Evolutionary conservation across 2,797 vertebrate genomes (phyloP).

Genomic region (Nyctalus aviator): DNA sequence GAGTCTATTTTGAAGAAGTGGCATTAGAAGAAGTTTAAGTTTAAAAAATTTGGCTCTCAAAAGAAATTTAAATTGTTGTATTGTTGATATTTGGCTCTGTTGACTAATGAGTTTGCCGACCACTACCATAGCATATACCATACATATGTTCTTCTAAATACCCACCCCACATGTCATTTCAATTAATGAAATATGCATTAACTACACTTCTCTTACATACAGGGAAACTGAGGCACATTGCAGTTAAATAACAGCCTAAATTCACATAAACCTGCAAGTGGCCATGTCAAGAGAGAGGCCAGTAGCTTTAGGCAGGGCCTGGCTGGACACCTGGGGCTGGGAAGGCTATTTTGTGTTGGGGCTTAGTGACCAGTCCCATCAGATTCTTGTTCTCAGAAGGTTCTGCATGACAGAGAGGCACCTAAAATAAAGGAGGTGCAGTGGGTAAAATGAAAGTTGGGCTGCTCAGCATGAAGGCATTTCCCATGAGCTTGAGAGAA

Average conservation of each 20-base stretch:
- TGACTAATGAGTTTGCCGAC: too few species aligned
- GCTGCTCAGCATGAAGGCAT: background rate
- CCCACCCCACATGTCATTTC: fast-evolving
- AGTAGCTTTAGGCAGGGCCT: background rate
- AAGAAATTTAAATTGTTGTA: too few species aligned
- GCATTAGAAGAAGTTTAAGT: too few species aligned
- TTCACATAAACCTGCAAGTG: background rate
- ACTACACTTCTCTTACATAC: background rate
- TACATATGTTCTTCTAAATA: background rate
- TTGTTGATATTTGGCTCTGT: too few species aligned
- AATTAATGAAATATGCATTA: background rate
- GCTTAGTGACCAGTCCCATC: too few species aligned
- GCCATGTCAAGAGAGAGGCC: background rate
- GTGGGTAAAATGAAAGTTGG: too few species aligned
- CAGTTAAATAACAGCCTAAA: background rate
- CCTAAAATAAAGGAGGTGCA: fast-evolving
- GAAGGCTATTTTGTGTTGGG: background rate
- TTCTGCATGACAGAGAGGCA: too few species aligned
- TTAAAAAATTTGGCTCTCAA: too few species aligned
- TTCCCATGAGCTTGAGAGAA: background rate
- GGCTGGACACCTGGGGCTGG: background rate
- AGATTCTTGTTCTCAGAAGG: background rate
- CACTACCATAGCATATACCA: too few species aligned
- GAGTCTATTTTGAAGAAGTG: too few species aligned
- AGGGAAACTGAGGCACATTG: background rate